Evolutionary conservation across 53 echinoderm and acorn worm genomes (phyloP).

Genomic region (Holothuria leucospilota): DNA sequence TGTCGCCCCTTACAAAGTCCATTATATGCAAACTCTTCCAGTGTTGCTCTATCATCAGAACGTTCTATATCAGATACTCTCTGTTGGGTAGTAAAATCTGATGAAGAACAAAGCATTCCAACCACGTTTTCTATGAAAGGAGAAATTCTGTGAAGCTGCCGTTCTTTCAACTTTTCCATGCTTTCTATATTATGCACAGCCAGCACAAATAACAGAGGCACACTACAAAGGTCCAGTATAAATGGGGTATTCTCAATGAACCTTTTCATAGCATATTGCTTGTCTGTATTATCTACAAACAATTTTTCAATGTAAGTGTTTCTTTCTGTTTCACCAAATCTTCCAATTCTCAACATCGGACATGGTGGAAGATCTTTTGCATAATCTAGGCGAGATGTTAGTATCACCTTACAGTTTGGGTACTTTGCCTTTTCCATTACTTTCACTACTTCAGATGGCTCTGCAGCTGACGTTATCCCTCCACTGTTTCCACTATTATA

Average conservation of each 20-base stretch:
- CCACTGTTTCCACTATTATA: neutral
- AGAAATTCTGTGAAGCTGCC: neutral
- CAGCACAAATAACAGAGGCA: neutral
- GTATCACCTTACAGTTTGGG: neutral
- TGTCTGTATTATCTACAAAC: neutral
- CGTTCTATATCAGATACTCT: neutral
- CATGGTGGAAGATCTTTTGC: neutral
- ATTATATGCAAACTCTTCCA: conserved; percentile 8
- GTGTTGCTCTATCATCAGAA: neutral
- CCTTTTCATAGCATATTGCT: neutral
- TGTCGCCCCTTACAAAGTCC: conserved; percentile 27
- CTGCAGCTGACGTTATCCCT: neutral
- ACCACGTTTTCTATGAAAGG: conserved; percentile 13
- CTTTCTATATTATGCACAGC: conserved; percentile 10
- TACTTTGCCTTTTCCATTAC: neutral
- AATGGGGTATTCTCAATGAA: neutral
- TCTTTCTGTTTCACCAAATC: conserved; percentile 4
- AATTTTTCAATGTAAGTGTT: neutral
- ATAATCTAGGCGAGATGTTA: neutral
- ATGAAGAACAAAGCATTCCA: neutral
- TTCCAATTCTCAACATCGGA: neutral
- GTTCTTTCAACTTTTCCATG: neutral
- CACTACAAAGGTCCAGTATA: conserved; percentile 14
- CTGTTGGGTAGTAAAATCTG: no score
- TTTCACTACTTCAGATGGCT: neutral